Evolutionary conservation across 2,113 vertebrate species (phyloP).

Genomic region (Ammodytes marinus): DNA sequence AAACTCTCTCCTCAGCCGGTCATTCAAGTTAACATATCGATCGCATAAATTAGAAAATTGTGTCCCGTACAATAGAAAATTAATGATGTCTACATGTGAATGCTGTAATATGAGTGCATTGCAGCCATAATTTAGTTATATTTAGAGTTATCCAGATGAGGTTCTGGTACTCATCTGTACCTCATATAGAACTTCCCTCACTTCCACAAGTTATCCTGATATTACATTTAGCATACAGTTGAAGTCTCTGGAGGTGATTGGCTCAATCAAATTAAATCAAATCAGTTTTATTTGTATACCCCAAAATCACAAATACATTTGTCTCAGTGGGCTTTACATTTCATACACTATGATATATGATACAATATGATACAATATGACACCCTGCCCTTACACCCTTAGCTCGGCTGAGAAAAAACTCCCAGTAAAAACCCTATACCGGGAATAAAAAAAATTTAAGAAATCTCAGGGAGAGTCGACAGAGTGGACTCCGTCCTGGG

Average conservation of each 20-base stretch:
- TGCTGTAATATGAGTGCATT: background rate
- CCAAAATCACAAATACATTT: too few relatives aligned
- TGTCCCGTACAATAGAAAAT: slow-evolving; percentile 17
- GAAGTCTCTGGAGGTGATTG: background rate
- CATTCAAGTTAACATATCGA: slow-evolving; percentile 21
- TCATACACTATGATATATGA: too few relatives aligned
- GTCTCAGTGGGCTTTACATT: too few relatives aligned
- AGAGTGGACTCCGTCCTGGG: too few relatives aligned
- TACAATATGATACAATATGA: too few relatives aligned
- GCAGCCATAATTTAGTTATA: background rate
- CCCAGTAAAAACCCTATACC: too few relatives aligned
- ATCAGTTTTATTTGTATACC: too few relatives aligned
- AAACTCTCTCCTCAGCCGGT: background rate
- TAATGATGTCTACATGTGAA: slow-evolving; percentile 3
- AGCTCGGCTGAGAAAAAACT: too few relatives aligned
- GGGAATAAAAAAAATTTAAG: too few relatives aligned
- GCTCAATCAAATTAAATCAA: too few relatives aligned
- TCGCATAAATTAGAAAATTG: background rate
- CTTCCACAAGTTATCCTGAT: background rate
- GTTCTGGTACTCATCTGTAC: slow-evolving; percentile 4
- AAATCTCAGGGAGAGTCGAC: too few relatives aligned
- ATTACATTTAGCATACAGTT: background rate
- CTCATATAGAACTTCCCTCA: background rate
- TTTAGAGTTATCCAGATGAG: background rate
- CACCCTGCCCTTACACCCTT: too few relatives aligned